phyloP scores from a whole-genome alignment of 2,888 invertebrate genomes.

The Bombyx huttoni region DNA sequence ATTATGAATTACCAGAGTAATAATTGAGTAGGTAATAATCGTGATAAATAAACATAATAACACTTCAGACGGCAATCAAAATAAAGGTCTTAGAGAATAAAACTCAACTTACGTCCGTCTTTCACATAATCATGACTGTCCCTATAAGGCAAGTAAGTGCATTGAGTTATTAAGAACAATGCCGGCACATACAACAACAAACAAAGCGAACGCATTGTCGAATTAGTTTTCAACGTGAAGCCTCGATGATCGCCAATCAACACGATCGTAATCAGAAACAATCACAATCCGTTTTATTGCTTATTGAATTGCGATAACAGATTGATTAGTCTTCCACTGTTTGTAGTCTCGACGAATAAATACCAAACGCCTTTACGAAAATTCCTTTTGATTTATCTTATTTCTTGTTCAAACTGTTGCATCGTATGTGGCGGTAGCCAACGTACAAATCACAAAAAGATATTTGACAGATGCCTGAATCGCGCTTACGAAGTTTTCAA shows the following conservation, averaged over 20 bases:
- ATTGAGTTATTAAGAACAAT: not conserved
- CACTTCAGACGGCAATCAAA: not conserved
- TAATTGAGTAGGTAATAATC: too few relatives aligned
- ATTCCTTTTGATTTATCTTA: too few relatives aligned
- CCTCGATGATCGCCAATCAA: not conserved
- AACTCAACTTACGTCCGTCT: constrained; percentile 48
- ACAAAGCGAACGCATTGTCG: constrained; percentile 1
- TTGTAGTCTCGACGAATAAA: not conserved
- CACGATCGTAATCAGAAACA: not conserved
- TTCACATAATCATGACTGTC: constrained; percentile 44
- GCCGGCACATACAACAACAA: not conserved
- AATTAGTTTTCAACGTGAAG: not conserved
- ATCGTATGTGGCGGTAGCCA: too few relatives aligned
- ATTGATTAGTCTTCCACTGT: not conserved
- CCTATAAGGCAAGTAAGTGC: constrained; percentile 1
- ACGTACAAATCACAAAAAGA: too few relatives aligned
- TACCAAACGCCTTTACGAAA: not conserved
- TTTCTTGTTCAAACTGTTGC: too few relatives aligned
- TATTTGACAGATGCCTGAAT: too few relatives aligned
- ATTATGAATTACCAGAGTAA: too few relatives aligned
- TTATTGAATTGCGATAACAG: constrained; percentile 3
- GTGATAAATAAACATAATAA: too few relatives aligned
- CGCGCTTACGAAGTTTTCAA: too few relatives aligned
- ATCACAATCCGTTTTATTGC: constrained; percentile 3
- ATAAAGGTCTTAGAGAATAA: not conserved